Percentiles rank a stretch among this genome's conserved stretches.
Evolutionary conservation across 2,888 invertebrate species (phyloP).

Genomic region (Diarsia brunnea): DNA sequence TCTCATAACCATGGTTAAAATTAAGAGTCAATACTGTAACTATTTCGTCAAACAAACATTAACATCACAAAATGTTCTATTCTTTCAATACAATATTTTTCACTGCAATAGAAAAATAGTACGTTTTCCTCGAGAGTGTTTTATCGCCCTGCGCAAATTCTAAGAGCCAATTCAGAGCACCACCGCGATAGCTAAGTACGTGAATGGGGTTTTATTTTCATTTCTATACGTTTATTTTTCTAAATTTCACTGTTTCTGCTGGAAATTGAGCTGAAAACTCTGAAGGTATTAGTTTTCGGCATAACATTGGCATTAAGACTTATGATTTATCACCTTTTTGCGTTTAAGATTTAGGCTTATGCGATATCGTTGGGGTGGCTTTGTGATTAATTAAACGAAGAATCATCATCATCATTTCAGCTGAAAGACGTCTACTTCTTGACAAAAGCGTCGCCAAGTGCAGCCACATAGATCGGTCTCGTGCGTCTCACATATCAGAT

Average conservation of each 20-base stretch:
- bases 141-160: conserved; percentile 39
- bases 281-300: background rate
- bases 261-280: background rate
- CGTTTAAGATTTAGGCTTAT: background rate
- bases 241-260: background rate
- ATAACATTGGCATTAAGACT: background rate
- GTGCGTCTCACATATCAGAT: too few relatives aligned
- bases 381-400: background rate
- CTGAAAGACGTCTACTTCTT: too few relatives aligned
- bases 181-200: conserved; percentile 19
- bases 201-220: conserved; percentile 29
- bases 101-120: conserved; percentile 24
- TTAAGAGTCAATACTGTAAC: background rate
- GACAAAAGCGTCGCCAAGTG: too few relatives aligned
- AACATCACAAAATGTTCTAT: background rate
- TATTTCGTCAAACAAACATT: background rate
- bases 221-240: conserved; percentile 16
- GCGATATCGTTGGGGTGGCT: background rate
- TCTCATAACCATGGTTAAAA: background rate
- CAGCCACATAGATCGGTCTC: too few relatives aligned
- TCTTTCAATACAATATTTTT: background rate
- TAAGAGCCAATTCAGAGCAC: conserved; percentile 48
- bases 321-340: background rate
- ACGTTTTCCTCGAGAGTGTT: conserved; percentile 18
- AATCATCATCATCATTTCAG: too few relatives aligned